A percentile compares a stretch with the other conserved stretches of the same genome.
Evolutionary conservation across 2,888 invertebrate genomes (phyloP).

Genomic region (Meandrusa payeni): DNA sequence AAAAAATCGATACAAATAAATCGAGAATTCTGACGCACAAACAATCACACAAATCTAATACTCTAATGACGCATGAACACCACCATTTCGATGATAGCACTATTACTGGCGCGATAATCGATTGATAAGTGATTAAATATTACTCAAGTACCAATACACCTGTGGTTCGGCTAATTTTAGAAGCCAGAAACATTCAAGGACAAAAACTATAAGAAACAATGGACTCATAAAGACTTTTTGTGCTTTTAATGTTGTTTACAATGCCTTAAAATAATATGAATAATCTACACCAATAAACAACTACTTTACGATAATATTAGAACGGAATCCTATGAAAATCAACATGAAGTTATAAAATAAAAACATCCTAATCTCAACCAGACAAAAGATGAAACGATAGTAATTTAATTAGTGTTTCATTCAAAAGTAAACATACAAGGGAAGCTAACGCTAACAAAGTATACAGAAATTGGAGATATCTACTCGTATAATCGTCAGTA

Average conservation of each 20-base stretch:
- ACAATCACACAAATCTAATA: constrained; percentile 34
- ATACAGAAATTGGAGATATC: background rate
- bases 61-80: constrained; percentile 39
- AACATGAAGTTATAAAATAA: too few species aligned
- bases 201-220: constrained; percentile 24
- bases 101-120: constrained; percentile 29
- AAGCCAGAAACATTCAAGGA: background rate
- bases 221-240: background rate
- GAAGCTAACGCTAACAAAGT: background rate
- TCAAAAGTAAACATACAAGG: too few species aligned
- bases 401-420: background rate
- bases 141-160: constrained; percentile 7
- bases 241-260: too few species aligned
- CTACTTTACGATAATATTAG: too few species aligned
- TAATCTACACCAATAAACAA: too few species aligned
- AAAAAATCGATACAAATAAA: background rate
- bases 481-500: background rate
- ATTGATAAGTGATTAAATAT: constrained; percentile 26
- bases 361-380: too few species aligned
- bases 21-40: constrained; percentile 2
- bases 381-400: too few species aligned
- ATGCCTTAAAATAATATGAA: too few species aligned
- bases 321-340: too few species aligned
- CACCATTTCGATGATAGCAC: constrained; percentile 19
- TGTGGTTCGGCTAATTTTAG: background rate